Percentiles rank a stretch among this genome's conserved stretches.
These are phyloP conservation scores for Caenorhabditis becei DNA, from an alignment of 2,888 invertebrate species.

Conservation along the genomic window DNA sequence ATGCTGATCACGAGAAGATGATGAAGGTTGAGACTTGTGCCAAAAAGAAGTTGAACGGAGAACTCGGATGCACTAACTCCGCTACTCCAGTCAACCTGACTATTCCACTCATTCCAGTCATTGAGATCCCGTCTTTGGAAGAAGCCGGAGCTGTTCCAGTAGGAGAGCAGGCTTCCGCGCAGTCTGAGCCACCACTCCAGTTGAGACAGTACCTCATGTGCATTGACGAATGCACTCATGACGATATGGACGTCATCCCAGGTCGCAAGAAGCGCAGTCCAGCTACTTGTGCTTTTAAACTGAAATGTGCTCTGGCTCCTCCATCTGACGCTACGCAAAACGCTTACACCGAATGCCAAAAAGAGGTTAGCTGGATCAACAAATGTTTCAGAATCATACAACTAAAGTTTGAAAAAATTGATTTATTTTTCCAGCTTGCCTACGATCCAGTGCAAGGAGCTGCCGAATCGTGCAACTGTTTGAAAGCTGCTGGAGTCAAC, in stretches of 20 bases:
- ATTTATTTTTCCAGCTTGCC: conserved; percentile 46
- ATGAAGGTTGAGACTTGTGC: conserved; percentile 76
- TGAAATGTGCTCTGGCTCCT: conserved; percentile 79
- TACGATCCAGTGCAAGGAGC: conserved; percentile 72
- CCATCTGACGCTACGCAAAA: conserved; percentile 73
- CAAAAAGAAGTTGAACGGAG: conserved; percentile 74
- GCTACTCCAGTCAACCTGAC: conserved; percentile 78
- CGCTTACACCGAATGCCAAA: conserved; percentile 78
- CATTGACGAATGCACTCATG: conserved; percentile 79
- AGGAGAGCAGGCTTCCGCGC: conserved; percentile 40
- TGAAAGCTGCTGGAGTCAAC: conserved; percentile 75
- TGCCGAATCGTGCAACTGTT: conserved; percentile 75
- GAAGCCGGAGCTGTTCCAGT: conserved; percentile 53
- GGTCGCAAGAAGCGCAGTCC: conserved; percentile 73
- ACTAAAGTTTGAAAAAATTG: too few relatives aligned
- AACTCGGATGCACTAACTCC: conserved; percentile 78
- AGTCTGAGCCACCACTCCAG: conserved; percentile 69
- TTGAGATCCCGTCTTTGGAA: conserved; percentile 71
- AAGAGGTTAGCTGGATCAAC: too few relatives aligned
- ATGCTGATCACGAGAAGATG: conserved; percentile 76
- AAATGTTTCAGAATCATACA: too few relatives aligned
- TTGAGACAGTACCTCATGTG: conserved; percentile 79
- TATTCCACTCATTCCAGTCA: conserved; percentile 78
- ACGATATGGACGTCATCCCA: conserved; percentile 71
- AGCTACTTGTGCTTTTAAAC: conserved; percentile 78